phyloP scores from a whole-genome alignment of 2,797 vertebrate species.

The Takifugu ocellatus region DNA sequence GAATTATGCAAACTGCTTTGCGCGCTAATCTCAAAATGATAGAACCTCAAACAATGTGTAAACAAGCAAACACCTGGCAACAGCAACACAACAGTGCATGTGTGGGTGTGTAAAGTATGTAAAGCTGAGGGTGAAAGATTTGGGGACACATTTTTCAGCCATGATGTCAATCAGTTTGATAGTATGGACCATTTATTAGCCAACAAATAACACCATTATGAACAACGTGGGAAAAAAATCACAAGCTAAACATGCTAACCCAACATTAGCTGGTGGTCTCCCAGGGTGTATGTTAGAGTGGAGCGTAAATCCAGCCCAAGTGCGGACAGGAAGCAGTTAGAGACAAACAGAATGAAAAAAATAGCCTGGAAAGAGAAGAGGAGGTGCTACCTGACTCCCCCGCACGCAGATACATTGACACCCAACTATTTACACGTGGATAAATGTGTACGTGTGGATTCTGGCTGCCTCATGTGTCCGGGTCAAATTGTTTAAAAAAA shows the following conservation, averaged over 20 bases:
- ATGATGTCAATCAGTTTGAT: conserved; percentile 25
- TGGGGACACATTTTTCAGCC: conserved; percentile 41
- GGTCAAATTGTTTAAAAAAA: conserved; percentile 57
- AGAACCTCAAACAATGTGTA: conserved; percentile 2
- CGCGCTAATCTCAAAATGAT: conserved; percentile 5
- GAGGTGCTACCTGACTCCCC: conserved; percentile 43
- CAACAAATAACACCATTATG: not conserved
- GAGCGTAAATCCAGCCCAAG: conserved; percentile 41
- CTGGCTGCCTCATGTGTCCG: conserved; percentile 32
- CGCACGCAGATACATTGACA: conserved; percentile 37
- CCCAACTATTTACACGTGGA: conserved; percentile 39
- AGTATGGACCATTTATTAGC: too few species aligned
- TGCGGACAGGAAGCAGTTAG: conserved; percentile 45
- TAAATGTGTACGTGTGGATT: conserved; percentile 31
- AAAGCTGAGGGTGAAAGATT: conserved; percentile 30
- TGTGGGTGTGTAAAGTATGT: conserved; percentile 6
- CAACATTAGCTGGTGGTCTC: conserved; percentile 14
- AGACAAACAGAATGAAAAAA: conserved; percentile 43
- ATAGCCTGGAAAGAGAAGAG: conserved; percentile 23
- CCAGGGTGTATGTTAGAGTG: conserved; percentile 7
- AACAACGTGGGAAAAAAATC: conserved; percentile 1
- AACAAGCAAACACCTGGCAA: conserved; percentile 3
- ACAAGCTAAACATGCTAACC: conserved; percentile 5
- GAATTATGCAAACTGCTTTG: conserved; percentile 9
- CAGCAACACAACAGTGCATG: conserved; percentile 5